Percentiles rank a stretch among this genome's conserved stretches.
phyloP scores from a whole-genome alignment of 2,888 invertebrate genomes.

The Philaethria dido region DNA sequence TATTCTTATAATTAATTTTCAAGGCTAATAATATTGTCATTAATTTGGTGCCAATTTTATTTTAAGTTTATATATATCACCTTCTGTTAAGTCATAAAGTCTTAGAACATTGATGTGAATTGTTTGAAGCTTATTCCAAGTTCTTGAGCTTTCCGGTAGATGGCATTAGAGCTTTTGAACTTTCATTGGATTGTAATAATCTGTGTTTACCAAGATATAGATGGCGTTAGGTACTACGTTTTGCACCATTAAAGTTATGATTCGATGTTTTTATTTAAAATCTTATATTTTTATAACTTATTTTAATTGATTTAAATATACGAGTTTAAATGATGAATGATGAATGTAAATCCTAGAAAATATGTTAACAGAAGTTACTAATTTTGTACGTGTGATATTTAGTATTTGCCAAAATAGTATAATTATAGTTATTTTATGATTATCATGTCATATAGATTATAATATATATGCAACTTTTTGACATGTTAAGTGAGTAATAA shows the following conservation, averaged over 20 bases:
- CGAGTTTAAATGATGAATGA: no score
- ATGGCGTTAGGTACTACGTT: conserved; percentile 59
- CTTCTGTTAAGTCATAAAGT: no score
- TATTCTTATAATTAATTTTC: no score
- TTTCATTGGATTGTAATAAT: conserved; percentile 35
- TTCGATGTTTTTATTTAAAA: not conserved
- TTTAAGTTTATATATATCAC: no score
- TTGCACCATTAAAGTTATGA: not conserved
- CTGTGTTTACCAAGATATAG: conserved; percentile 49
- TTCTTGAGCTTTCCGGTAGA: conserved; percentile 55
- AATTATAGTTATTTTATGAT: not conserved
- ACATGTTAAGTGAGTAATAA: no score
- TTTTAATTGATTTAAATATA: no score
- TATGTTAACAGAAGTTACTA: no score
- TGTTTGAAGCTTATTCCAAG: not conserved
- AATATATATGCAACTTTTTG: not conserved
- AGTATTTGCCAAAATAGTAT: not conserved
- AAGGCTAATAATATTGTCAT: no score
- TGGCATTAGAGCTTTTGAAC: conserved; percentile 47
- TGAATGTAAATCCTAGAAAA: no score
- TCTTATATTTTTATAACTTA: no score
- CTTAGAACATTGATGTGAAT: not conserved
- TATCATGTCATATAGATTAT: not conserved
- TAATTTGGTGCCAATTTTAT: no score
- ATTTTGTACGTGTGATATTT: no score